phyloP scores from a whole-genome alignment of 2,797 vertebrate species.

The Decapterus maruadsi region DNA sequence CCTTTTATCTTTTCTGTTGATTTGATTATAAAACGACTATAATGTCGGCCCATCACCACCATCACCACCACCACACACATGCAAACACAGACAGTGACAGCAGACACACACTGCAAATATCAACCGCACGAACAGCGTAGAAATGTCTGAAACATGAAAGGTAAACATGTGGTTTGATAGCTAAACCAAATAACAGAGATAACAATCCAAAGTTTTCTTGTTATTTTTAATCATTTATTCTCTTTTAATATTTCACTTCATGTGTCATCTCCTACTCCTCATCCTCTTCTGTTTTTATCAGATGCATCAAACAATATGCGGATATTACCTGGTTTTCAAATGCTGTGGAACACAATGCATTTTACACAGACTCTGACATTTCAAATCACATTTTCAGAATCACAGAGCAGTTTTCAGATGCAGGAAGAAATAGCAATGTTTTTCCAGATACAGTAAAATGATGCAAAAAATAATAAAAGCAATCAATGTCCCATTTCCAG shows the following conservation, averaged over 20 bases:
- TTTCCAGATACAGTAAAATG: too few species aligned
- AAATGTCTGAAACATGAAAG: slow-evolving; percentile 5
- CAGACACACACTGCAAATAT: slow-evolving; percentile 24
- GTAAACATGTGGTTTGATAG: background rate
- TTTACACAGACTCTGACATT: slow-evolving; percentile 23
- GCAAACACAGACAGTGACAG: slow-evolving; percentile 21
- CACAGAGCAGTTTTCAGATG: too few species aligned
- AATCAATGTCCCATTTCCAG: background rate
- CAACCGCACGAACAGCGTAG: slow-evolving; percentile 1
- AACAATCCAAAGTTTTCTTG: background rate
- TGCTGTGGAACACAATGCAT: slow-evolving; percentile 7
- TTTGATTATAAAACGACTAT: slow-evolving; percentile 67
- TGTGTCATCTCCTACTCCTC: background rate
- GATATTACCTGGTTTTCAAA: background rate
- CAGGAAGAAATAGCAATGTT: background rate
- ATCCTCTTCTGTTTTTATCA: slow-evolving; percentile 13
- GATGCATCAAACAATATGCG: slow-evolving; percentile 26
- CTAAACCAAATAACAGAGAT: slow-evolving; percentile 20
- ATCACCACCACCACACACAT: slow-evolving; percentile 25
- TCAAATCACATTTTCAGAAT: too few species aligned
- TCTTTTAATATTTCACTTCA: slow-evolving; percentile 8
- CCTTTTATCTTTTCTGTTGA: slow-evolving; percentile 72
- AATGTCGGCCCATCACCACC: slow-evolving; percentile 29
- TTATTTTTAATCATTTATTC: background rate
- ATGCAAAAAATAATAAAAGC: background rate